Percentiles rank a stretch among this genome's conserved stretches.
Evolutionary conservation across 2,888 invertebrate genomes (phyloP).

Genomic region (Balanococcus diminutus): DNA sequence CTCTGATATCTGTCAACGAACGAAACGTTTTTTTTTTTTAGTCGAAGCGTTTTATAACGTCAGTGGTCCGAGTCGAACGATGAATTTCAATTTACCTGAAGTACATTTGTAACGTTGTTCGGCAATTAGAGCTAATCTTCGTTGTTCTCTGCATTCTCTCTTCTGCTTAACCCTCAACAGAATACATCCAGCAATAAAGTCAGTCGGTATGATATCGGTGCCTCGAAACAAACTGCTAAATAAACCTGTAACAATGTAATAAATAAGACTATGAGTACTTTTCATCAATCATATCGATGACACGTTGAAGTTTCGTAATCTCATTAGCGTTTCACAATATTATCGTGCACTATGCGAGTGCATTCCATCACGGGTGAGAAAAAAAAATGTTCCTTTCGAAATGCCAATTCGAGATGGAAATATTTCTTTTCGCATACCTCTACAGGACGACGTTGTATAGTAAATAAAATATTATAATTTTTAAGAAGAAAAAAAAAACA

Average conservation of each 20-base stretch:
- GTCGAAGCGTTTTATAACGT: too few species aligned
- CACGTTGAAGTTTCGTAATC: background rate
- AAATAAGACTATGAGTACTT: background rate
- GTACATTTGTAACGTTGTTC: slow-evolving; percentile 73
- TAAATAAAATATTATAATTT: too few species aligned
- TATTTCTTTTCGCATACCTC: background rate
- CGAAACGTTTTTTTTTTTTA: too few species aligned
- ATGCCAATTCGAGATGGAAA: background rate
- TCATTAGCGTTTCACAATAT: background rate
- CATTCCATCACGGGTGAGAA: background rate
- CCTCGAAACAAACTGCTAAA: slow-evolving; percentile 81
- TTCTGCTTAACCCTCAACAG: slow-evolving; percentile 80
- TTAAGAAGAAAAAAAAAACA: too few species aligned
- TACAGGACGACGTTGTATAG: background rate
- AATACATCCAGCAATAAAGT: slow-evolving; percentile 85
- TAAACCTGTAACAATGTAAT: slow-evolving; percentile 64
- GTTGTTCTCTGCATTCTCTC: slow-evolving; percentile 73
- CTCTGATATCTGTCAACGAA: slow-evolving; percentile 62
- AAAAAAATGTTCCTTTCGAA: background rate
- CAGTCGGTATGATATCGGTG: slow-evolving; percentile 85
- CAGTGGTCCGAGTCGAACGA: too few species aligned
- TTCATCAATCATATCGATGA: slow-evolving; percentile 22
- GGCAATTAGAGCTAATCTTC: slow-evolving; percentile 69
- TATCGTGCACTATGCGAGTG: background rate
- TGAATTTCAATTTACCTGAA: slow-evolving; percentile 64